phyloP scores from a whole-genome alignment of 2,797 vertebrate genomes.

The Gallinago nigripennis region DNA sequence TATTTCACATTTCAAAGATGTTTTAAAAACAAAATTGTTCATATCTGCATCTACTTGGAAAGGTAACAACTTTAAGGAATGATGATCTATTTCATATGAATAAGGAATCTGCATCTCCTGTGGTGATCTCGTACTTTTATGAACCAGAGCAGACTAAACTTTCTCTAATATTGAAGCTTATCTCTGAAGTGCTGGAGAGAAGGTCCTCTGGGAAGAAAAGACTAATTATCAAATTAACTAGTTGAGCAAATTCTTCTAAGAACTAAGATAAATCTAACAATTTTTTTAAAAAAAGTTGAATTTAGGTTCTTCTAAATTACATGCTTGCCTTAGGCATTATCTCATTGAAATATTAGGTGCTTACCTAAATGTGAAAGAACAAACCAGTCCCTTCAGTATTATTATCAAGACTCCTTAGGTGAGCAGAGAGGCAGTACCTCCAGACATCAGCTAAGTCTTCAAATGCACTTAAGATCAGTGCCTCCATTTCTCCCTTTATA shows the following conservation, averaged over 20 bases:
- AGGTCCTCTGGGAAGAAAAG: neutral
- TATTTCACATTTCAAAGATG: neutral
- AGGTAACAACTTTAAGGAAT: too few relatives aligned
- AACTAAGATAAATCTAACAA: neutral
- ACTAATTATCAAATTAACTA: neutral
- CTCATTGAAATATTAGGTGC: neutral
- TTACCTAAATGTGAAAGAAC: neutral
- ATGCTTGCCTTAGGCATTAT: neutral
- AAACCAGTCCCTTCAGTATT: neutral
- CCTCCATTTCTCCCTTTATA: neutral
- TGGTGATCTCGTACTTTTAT: neutral
- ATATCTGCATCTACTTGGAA: neutral
- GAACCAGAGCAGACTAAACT: neutral
- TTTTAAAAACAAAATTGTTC: neutral
- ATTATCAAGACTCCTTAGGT: neutral
- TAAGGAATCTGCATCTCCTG: neutral
- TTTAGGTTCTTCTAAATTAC: neutral
- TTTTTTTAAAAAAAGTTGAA: neutral
- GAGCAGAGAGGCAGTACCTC: neutral
- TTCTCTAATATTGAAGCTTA: neutral
- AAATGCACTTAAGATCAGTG: neutral
- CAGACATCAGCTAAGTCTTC: neutral
- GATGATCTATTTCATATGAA: too few relatives aligned
- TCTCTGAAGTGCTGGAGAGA: neutral
- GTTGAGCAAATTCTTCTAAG: neutral